phyloP scores from a whole-genome alignment of 2,797 vertebrate species.

The Sitta carolinensis region DNA sequence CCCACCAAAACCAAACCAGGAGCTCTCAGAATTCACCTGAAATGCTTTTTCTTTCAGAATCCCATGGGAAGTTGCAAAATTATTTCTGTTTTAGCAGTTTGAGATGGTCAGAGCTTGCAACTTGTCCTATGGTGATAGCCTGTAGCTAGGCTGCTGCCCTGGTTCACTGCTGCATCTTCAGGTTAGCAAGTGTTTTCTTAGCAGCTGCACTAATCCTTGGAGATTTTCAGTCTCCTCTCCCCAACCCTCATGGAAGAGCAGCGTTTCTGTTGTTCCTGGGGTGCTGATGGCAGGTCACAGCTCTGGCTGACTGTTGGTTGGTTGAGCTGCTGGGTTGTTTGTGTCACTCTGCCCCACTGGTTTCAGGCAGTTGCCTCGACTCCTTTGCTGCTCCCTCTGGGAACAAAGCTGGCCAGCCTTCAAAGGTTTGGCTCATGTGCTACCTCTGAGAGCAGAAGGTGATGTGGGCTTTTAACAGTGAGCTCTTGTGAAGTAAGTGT shows the following conservation, averaged over 20 bases:
- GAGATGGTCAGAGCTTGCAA: neutral
- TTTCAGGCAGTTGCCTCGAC: neutral
- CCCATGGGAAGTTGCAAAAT: neutral
- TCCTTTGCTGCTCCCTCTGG: neutral
- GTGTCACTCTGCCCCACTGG: neutral
- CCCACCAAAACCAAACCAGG: too few relatives aligned
- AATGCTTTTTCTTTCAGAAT: neutral
- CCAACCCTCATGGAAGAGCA: neutral
- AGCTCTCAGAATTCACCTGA: neutral
- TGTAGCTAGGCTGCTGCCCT: neutral
- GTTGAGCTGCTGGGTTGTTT: neutral
- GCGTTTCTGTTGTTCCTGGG: accelerated
- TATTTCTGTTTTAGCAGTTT: neutral
- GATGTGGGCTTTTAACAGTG: neutral
- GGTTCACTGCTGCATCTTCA: neutral
- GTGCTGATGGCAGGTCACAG: neutral
- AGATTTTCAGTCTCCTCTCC: neutral
- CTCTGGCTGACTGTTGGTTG: neutral
- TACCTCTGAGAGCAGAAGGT: neutral
- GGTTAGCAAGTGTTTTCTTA: neutral
- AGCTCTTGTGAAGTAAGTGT: neutral
- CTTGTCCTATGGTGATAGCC: neutral
- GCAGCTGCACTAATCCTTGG: neutral
- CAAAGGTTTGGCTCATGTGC: neutral
- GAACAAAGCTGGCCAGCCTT: neutral